Evolutionary conservation across 2,113 vertebrate genomes (phyloP).

Genomic region (Ptychochromis oligacanthus): DNA sequence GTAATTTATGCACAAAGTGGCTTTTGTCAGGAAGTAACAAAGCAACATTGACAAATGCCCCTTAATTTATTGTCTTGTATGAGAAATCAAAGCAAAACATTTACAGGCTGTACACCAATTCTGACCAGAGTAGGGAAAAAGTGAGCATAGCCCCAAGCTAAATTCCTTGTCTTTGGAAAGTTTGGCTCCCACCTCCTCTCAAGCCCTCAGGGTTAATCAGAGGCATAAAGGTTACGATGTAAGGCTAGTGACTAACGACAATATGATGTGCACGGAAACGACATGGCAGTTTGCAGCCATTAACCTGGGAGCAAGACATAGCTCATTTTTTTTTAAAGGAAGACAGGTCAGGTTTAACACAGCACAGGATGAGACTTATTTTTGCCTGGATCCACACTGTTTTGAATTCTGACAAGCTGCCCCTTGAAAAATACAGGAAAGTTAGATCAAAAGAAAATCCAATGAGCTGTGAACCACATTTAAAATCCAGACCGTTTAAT

Average conservation of each 20-base stretch:
- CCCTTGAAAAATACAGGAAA: conserved; percentile 1
- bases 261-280: conserved; percentile 78
- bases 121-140: conserved; percentile 86
- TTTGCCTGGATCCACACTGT: conserved; percentile 21
- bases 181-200: conserved; percentile 63
- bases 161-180: conserved; percentile 64
- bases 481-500: conserved; percentile 20
- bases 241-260: conserved; percentile 83
- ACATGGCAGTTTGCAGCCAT: conserved; percentile 79
- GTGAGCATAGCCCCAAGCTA: conserved; percentile 45
- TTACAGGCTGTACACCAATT: conserved; percentile 90
- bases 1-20: conserved; percentile 94
- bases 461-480: conserved; percentile 5
- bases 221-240: conserved; percentile 90
- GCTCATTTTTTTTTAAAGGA: conserved; percentile 53
- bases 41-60: conserved; percentile 91
- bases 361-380: conserved; percentile 57
- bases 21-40: conserved; percentile 87
- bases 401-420: conserved; percentile 22
- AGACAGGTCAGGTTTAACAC: conserved; percentile 52
- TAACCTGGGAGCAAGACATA: conserved; percentile 71
- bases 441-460: conserved; percentile 16
- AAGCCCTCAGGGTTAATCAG: conserved; percentile 80
- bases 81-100: conserved; percentile 94
- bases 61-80: conserved; percentile 97